phyloP scores from a whole-genome alignment of 2,113 vertebrate species.

The Mustela lutreola region DNA sequence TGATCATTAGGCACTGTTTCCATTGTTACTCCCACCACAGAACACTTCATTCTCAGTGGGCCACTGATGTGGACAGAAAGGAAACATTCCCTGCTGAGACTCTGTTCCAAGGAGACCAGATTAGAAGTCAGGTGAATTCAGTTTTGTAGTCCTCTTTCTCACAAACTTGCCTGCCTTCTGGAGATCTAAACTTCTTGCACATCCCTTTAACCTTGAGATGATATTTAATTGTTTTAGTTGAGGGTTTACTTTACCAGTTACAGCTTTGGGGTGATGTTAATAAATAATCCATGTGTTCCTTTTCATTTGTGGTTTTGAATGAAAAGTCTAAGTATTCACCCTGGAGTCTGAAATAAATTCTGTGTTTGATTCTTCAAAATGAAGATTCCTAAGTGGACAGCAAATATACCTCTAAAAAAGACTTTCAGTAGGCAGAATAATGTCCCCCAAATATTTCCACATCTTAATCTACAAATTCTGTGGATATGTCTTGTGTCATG shows the following conservation, averaged over 20 bases:
- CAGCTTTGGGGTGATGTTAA: neutral
- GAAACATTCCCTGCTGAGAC: neutral
- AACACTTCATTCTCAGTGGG: neutral
- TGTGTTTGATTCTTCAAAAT: neutral
- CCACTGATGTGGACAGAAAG: neutral
- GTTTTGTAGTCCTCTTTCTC: neutral
- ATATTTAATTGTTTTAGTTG: neutral
- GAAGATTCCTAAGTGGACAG: neutral
- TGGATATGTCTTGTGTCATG: neutral
- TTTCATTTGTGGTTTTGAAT: neutral
- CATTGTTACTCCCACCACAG: too few relatives aligned
- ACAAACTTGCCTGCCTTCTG: neutral
- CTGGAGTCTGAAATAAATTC: neutral
- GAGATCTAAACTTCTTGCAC: neutral
- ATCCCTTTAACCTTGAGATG: neutral
- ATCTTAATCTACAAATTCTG: neutral
- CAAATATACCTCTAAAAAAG: neutral
- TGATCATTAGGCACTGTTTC: neutral
- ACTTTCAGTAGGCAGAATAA: neutral
- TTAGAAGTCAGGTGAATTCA: neutral
- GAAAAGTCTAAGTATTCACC: neutral
- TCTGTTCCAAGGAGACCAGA: neutral
- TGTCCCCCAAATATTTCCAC: neutral
- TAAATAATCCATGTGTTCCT: neutral
- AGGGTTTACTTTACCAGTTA: neutral